Conservation (phyloP, 2,888 invertebrate genomes). For the Nephrotoma appendiculata region DNA sequence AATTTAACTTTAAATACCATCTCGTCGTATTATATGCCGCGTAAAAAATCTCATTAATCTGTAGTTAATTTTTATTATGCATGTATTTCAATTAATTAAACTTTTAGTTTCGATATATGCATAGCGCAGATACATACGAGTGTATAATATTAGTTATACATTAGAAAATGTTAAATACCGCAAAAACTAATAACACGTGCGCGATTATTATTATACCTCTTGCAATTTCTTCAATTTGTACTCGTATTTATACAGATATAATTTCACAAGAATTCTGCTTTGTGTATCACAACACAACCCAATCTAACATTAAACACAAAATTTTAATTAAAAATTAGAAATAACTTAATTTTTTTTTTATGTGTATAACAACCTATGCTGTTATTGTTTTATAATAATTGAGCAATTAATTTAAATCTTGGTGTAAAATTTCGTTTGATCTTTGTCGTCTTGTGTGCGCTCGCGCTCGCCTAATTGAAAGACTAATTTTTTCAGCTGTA, state of each 20-base stretch:
- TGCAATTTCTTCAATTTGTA: not conserved
- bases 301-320: not conserved
- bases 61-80: not conserved
- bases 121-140: not conserved
- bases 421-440: not conserved
- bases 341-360: not conserved
- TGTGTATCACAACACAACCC: not conserved
- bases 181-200: not conserved
- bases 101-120: not conserved
- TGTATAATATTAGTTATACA: not conserved
- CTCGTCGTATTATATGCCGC: not conserved
- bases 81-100: not conserved
- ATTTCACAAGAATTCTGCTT: not conserved
- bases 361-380: not conserved
- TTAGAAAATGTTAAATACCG: not conserved
- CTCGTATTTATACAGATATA: no score
- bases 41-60: not conserved
- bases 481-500: not conserved
- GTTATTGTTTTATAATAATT: not conserved
- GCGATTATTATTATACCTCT: not conserved
- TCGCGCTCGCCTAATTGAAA: not conserved
- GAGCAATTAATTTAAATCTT: not conserved
- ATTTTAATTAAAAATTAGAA: not conserved
- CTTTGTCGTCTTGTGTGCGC: not conserved
- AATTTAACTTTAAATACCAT: not conserved